A percentile compares a stretch with the other conserved stretches of the same genome.
phyloP scores from a whole-genome alignment of 2,797 vertebrate genomes.

The Coendou prehensilis region DNA sequence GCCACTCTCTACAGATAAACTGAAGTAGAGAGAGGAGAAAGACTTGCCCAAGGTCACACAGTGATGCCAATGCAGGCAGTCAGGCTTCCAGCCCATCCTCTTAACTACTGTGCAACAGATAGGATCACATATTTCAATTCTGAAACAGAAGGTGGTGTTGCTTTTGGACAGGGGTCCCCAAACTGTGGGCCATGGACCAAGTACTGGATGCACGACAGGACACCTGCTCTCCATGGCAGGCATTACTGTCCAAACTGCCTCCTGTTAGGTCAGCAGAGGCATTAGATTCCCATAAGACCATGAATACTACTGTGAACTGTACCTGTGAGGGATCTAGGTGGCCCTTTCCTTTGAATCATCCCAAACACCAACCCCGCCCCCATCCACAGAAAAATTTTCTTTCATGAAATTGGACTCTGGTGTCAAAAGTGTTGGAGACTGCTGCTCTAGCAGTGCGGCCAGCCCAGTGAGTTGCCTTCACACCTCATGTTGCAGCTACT shows the following conservation, averaged over 20 bases:
- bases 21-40: not conserved
- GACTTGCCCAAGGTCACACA: not conserved
- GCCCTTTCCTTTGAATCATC: not conserved
- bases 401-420: not conserved
- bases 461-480: not conserved
- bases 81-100: not conserved
- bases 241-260: not conserved
- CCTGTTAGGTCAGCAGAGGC: not conserved
- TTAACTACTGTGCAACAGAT: not conserved
- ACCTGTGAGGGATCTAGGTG: not conserved
- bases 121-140: not conserved
- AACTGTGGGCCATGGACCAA: not conserved
- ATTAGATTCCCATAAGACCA: not conserved
- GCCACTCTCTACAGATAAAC: not conserved
- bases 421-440: not conserved
- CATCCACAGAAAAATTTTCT: not conserved
- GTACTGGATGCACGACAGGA: not conserved
- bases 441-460: not conserved
- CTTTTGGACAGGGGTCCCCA: not conserved
- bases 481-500: not conserved
- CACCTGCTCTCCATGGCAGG: not conserved
- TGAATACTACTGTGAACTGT: not conserved
- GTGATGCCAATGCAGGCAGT: not conserved
- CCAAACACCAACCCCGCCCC: not conserved
- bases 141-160: not conserved